phyloP scores from a whole-genome alignment of 2,888 invertebrate species.

The Andrena bucephala region DNA sequence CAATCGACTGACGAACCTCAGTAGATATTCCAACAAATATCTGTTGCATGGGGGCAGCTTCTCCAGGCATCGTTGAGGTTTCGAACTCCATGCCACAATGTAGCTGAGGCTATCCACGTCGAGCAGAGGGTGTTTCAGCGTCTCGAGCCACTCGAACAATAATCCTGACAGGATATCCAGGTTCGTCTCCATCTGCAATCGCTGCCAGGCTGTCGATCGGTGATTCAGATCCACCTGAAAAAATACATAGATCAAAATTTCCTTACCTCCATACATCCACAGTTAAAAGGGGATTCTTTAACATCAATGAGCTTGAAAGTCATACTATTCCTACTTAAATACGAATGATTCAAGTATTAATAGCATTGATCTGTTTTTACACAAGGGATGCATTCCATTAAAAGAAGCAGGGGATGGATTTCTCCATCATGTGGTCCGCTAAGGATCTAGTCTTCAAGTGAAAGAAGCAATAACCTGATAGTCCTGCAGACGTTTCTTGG shows the following conservation, averaged over 20 bases:
- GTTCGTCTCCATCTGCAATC: constrained; percentile 88
- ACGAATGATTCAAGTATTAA: no score
- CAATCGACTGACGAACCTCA: constrained; percentile 89
- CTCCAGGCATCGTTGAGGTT: constrained; percentile 88
- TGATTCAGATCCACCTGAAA: constrained; percentile 88
- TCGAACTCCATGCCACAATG: constrained; percentile 88
- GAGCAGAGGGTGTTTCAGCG: constrained; percentile 89
- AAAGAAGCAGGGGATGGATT: no score
- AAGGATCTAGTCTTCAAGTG: no score
- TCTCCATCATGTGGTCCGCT: no score
- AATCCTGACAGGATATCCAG: constrained; percentile 88
- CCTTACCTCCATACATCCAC: no score
- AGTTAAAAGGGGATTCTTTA: no score
- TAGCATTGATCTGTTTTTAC: no score
- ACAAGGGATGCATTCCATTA: no score
- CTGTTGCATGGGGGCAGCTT: constrained; percentile 87
- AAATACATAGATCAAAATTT: background rate
- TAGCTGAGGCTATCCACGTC: constrained; percentile 89
- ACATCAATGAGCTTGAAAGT: no score
- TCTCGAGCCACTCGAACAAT: constrained; percentile 92
- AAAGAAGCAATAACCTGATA: constrained; percentile 74
- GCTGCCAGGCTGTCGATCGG: constrained; percentile 88
- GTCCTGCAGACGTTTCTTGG: constrained; percentile 86
- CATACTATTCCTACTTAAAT: no score
- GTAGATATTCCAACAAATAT: constrained; percentile 90